These are phyloP conservation scores for Aporrectodea caliginosa DNA, from an alignment of 1,140 invertebrate genomes.

Conservation along the genomic window DNA sequence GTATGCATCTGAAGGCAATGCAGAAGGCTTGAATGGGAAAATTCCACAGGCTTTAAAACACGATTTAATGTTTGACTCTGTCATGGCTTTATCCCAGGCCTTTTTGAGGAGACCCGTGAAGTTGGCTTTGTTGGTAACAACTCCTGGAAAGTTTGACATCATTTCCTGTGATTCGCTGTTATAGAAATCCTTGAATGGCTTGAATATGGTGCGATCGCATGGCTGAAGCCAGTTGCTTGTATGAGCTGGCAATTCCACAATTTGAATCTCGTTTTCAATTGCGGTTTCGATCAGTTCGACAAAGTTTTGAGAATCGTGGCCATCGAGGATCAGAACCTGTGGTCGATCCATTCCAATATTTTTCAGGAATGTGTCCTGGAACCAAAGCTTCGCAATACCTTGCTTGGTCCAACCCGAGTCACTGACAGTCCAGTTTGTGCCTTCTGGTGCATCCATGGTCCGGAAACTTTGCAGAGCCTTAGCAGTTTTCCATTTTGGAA, in stretches of 20 bases:
- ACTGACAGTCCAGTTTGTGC: not conserved
- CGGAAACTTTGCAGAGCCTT: not conserved
- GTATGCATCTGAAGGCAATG: not conserved
- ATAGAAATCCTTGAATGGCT: constrained; percentile 3
- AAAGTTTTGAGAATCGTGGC: constrained; percentile 31
- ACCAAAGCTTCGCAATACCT: not conserved
- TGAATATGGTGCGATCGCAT: constrained; percentile 60
- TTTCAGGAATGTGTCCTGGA: not conserved
- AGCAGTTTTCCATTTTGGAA: not conserved
- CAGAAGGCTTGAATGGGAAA: not conserved
- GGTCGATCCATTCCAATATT: constrained; percentile 28
- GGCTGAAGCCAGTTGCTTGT: constrained; percentile 31
- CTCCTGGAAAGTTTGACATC: too few species aligned
- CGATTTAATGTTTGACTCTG: not conserved
- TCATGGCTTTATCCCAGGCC: not conserved
- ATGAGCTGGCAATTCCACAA: constrained; percentile 30
- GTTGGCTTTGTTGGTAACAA: not conserved
- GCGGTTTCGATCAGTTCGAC: constrained; percentile 29
- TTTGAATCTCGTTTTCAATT: constrained; percentile 22
- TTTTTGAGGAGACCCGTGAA: not conserved
- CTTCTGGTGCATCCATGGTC: not conserved
- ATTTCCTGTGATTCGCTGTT: too few species aligned
- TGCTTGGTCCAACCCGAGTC: not conserved
- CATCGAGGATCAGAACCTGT: constrained; percentile 30
- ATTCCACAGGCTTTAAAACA: not conserved